A percentile compares a stretch with the other conserved stretches of the same genome.
Conservation (phyloP, 2,113 vertebrate species). For the Labeo rohita region DNA sequence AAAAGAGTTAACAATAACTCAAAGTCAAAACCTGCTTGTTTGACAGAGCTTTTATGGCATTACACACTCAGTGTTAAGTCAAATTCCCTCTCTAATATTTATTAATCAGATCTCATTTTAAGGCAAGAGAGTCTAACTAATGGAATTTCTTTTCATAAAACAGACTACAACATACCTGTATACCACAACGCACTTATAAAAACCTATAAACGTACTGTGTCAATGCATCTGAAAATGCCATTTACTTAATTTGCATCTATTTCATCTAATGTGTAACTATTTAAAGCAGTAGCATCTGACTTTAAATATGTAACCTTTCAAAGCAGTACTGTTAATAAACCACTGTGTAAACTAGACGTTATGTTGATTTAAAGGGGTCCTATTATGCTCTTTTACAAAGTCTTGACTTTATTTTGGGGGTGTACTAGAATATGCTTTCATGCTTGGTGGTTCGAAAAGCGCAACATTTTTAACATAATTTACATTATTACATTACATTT, state of each 20-base stretch:
- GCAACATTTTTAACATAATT: too few relatives aligned
- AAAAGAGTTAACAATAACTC: slow-evolving; percentile 16
- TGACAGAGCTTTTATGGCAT: slow-evolving; percentile 7
- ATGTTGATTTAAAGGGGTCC: neutral
- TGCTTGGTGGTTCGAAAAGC: too few relatives aligned
- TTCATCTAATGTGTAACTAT: neutral
- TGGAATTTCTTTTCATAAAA: neutral
- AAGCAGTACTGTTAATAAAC: neutral
- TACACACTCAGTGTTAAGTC: neutral
- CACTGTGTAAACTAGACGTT: neutral
- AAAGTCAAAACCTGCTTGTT: slow-evolving; percentile 11
- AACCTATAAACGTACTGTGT: neutral
- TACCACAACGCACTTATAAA: neutral
- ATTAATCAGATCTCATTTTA: neutral
- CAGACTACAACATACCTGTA: neutral
- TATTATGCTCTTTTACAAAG: too few relatives aligned
- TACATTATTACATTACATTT: too few relatives aligned
- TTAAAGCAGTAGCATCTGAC: too few relatives aligned
- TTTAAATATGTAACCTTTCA: neutral
- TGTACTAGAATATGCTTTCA: too few relatives aligned
- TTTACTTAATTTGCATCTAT: neutral
- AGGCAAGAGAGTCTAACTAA: neutral
- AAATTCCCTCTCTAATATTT: neutral
- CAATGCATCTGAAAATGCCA: neutral
- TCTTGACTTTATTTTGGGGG: too few relatives aligned